Base-by-base conservation (phyloP, 2,888 invertebrate species). In the Hypselothyrea guttata region DNA sequence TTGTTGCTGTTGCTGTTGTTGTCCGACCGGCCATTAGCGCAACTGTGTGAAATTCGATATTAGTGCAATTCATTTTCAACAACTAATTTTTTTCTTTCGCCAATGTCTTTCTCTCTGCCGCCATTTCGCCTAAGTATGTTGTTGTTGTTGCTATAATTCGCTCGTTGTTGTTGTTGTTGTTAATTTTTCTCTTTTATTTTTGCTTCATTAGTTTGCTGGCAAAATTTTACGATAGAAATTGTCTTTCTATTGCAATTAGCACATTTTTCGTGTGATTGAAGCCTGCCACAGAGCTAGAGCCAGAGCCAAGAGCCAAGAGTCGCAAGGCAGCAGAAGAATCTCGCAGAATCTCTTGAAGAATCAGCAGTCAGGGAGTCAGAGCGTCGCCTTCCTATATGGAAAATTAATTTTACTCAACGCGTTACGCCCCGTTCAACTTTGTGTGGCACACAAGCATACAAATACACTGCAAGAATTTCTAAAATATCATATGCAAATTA, bases 1-100 rank as follows among this genome's bases (percentile, higher is more conserved):
- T 54, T 57, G 51, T 51, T 56, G 49, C 47, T 61, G 66, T 35
- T 47, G 55, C n/a, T 44, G 57, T 1, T 31, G 60, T 33, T 54
- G 65, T 16, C 37, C 59, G 69, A 38, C 45, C 73, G 54, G 85
- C 85, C 86, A 86, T 86, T 86, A 86, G 84, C 86, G 78, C 69
- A 68, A 49, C 71, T 75, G 86, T 86, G 86, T 81, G 86, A 86
- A 86, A 84, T 84, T 84, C 75, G 72, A 84, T 86, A 81, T 84
- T 79, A 82, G 83, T 85, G 86, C 85, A 86, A 85, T 83, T 86
- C 77, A 79, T 86, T 84, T 81, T 84, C 75, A 82, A 66, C 84
- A 82, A 81, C 84, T 78, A 76, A 79, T 79, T 79, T 83, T 66
- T 69, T 38, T 38, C 16, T 38, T 22, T 22, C 22, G 62, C 69